phyloP scores from a whole-genome alignment of 1,140 invertebrate species.

The Trichoplusia ni region DNA sequence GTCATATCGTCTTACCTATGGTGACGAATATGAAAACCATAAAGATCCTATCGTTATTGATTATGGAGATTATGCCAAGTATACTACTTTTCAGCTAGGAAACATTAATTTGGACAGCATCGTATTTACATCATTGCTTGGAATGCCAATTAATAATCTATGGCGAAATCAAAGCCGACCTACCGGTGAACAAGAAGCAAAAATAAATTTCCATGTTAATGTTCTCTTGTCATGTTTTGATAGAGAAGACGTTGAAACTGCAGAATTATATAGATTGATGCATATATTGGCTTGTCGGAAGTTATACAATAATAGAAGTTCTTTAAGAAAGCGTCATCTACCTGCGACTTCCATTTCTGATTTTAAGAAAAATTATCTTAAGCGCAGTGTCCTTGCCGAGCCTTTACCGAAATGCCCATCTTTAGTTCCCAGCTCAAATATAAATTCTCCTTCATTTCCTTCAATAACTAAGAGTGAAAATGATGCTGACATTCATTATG shows the following conservation, averaged over 20 bases:
- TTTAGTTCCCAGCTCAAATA: constrained; percentile 28
- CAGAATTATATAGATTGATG: constrained; percentile 61
- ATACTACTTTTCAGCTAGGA: constrained; percentile 64
- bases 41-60: constrained; percentile 65
- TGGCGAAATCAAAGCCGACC: constrained; percentile 51
- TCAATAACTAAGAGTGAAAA: constrained; percentile 51
- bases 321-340: constrained; percentile 57
- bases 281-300: constrained; percentile 70
- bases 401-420: constrained; percentile 51
- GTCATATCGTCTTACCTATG: constrained; percentile 61
- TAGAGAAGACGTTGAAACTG: constrained; percentile 62
- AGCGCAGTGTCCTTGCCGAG: constrained; percentile 65
- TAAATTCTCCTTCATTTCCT: constrained; percentile 41
- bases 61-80: constrained; percentile 62
- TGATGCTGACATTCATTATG: no score
- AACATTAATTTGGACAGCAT: constrained; percentile 66
- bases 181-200: constrained; percentile 54
- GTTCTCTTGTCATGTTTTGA: constrained; percentile 66
- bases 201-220: constrained; percentile 69
- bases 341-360: constrained; percentile 53
- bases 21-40: constrained; percentile 62
- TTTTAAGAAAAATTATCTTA: constrained; percentile 71
- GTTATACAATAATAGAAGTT: constrained; percentile 71
- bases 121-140: constrained; percentile 50
- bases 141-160: constrained; percentile 63